These are phyloP conservation scores for Hydropotes inermis DNA, from an alignment of 2,113 vertebrate species.

Conservation along the genomic window DNA sequence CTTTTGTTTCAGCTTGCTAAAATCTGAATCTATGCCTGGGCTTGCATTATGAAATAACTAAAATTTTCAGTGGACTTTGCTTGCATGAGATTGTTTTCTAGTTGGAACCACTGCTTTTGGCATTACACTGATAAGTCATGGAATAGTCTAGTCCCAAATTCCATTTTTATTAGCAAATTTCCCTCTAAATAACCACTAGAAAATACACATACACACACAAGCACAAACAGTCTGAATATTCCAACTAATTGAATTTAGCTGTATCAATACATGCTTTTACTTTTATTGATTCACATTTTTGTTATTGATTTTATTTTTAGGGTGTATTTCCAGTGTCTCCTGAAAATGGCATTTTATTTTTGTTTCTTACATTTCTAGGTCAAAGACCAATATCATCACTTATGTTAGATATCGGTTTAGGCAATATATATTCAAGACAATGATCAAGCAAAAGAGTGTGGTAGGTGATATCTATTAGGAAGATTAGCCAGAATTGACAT, in stretches of 20 bases:
- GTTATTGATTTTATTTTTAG: neutral
- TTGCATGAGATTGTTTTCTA: neutral
- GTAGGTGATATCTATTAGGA: neutral
- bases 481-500: neutral
- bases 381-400: neutral
- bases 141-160: neutral
- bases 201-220: neutral
- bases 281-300: neutral
- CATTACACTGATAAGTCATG: neutral
- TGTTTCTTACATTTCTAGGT: neutral
- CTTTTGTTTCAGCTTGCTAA: constrained; percentile 20
- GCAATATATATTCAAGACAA: neutral
- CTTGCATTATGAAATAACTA: neutral
- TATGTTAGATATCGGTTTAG: neutral
- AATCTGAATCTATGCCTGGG: neutral
- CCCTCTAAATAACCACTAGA: neutral
- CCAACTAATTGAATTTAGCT: neutral
- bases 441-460: neutral
- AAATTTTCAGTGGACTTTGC: neutral
- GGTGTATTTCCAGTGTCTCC: neutral
- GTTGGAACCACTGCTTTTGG: neutral
- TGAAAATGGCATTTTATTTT: neutral
- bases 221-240: neutral
- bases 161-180: neutral
- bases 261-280: neutral